Evolutionary conservation across 2,113 vertebrate genomes (phyloP).

Genomic region (Hystrix cristata): DNA sequence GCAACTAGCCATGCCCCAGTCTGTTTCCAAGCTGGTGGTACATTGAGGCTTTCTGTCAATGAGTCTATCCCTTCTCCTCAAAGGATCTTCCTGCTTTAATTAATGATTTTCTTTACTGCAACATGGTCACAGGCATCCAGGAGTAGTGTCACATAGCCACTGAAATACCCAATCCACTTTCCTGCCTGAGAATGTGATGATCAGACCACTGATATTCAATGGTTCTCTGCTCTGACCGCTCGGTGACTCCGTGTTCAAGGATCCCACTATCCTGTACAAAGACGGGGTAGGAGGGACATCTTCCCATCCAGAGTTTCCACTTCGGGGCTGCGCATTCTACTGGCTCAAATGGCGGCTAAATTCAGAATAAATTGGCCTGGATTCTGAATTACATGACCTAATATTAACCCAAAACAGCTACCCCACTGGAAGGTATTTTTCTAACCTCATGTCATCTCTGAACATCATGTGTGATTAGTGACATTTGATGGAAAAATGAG

Average conservation of each 20-base stretch:
- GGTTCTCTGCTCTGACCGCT: not conserved
- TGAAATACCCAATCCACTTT: not conserved
- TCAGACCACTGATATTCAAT: not conserved
- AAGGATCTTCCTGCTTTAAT: not conserved
- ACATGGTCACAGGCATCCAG: not conserved
- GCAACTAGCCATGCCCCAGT: not conserved
- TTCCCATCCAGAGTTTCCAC: not conserved
- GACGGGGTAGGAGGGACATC: not conserved
- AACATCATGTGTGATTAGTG: not conserved
- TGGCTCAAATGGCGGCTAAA: not conserved
- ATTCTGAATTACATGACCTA: not conserved
- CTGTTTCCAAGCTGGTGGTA: not conserved
- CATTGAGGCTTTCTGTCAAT: not conserved
- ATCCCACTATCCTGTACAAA: not conserved
- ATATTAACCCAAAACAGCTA: constrained; percentile 40
- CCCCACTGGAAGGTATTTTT: not conserved
- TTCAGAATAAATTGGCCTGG: constrained; percentile 16
- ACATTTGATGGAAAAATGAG: not conserved
- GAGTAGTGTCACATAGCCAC: not conserved
- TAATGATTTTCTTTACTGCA: not conserved
- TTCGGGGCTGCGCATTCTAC: not conserved
- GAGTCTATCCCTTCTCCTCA: not conserved
- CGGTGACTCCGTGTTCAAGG: too few relatives aligned
- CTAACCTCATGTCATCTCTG: constrained; percentile 11
- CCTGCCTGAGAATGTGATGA: not conserved